A percentile compares a stretch with the other conserved stretches of the same genome.
Evolutionary conservation across 2,888 invertebrate species (phyloP).

Genomic region (Rotaria sp.): DNA sequence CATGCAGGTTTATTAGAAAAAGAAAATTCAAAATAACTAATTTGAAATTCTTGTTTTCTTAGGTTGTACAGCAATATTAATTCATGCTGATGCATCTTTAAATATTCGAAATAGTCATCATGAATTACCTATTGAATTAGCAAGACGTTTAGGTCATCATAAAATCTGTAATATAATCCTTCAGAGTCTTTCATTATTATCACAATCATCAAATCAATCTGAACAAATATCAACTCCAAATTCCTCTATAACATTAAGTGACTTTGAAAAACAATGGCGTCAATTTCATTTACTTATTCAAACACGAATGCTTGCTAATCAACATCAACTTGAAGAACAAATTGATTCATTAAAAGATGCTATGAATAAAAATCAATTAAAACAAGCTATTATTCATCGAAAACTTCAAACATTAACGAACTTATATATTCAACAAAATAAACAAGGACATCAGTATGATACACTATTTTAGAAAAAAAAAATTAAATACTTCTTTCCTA

Average conservation of each 20-base stretch:
- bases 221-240: not conserved
- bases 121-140: conserved; percentile 21
- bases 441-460: not conserved
- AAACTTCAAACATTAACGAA: not conserved
- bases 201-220: not conserved
- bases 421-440: not conserved
- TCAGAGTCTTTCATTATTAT: not conserved
- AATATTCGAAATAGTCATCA: not conserved
- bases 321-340: conserved; percentile 15
- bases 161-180: not conserved
- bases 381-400: not conserved
- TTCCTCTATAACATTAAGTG: not conserved
- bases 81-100: conserved; percentile 7
- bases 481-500: not conserved
- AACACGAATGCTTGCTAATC: conserved; percentile 5
- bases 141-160: not conserved
- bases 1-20: not conserved
- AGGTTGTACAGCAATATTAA: conserved; percentile 20
- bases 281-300: conserved; percentile 9
- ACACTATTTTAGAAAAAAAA: not conserved
- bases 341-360: conserved; percentile 7
- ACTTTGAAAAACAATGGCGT: conserved; percentile 18
- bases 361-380: not conserved
- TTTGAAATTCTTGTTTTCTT: not conserved
- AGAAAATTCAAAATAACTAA: not conserved